phyloP scores from a whole-genome alignment of 1,140 invertebrate genomes.

The Harpegnathos saltator region DNA sequence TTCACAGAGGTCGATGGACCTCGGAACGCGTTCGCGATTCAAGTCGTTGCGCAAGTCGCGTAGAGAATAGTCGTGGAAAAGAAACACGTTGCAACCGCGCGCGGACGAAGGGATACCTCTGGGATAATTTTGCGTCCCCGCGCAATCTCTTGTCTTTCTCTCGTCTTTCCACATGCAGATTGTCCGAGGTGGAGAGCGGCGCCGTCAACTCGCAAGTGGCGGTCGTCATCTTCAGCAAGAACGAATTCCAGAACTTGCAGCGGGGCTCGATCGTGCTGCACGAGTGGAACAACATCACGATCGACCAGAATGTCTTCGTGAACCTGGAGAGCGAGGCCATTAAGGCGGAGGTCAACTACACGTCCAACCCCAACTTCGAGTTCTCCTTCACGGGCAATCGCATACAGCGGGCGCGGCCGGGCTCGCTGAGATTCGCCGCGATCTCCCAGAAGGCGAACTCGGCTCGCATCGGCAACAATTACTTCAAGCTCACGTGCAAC shows the following conservation, averaged over 20 bases:
- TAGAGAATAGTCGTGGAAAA: no score
- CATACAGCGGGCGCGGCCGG: conserved; percentile 85
- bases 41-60: no score
- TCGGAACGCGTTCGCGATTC: no score
- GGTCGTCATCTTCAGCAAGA: conserved; percentile 87
- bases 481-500: conserved; percentile 88
- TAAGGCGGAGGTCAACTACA: conserved; percentile 78
- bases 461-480: conserved; percentile 87
- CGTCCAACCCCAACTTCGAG: conserved; percentile 83
- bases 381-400: conserved; percentile 89
- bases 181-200: conserved; percentile 87
- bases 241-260: conserved; percentile 87
- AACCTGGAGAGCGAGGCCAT: conserved; percentile 87
- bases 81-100: no score
- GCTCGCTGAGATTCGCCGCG: conserved; percentile 87
- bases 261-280: conserved; percentile 87
- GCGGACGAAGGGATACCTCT: no score
- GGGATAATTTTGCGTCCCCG: no score
- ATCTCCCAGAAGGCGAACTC: conserved; percentile 85
- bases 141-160: no score
- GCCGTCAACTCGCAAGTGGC: conserved; percentile 89
- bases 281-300: conserved; percentile 88
- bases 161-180: conserved; percentile 86
- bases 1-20: no score
- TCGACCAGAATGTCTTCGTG: conserved; percentile 89